Conservation (phyloP, 2,797 vertebrate genomes). For the Chaetophractus vellerosus region DNA sequence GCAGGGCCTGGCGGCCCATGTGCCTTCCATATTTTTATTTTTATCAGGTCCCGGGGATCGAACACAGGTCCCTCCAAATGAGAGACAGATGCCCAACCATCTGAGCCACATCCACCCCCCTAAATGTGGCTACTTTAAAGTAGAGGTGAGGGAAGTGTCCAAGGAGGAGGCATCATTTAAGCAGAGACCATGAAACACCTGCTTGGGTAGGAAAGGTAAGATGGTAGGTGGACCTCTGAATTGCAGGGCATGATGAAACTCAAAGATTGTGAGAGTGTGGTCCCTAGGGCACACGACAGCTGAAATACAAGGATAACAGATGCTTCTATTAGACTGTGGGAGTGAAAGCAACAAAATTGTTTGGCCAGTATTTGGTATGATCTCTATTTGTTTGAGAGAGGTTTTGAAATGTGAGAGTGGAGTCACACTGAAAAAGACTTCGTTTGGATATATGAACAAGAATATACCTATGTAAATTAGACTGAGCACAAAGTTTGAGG, state of each 20-base stretch:
- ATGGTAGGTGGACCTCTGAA: neutral
- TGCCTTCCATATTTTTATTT: no score
- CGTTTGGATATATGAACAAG: neutral
- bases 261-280: neutral
- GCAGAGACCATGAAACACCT: slow-evolving; percentile 27
- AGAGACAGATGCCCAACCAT: no score
- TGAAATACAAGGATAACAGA: slow-evolving; percentile 46
- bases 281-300: neutral
- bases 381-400: neutral
- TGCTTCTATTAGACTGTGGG: neutral
- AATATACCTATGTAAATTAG: neutral
- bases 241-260: neutral
- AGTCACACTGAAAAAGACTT: neutral
- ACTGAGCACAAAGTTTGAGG: neutral
- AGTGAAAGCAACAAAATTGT: slow-evolving; percentile 31
- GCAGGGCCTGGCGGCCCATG: no score
- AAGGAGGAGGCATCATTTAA: slow-evolving; percentile 17
- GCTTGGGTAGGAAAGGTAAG: slow-evolving; percentile 14
- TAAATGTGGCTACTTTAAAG: neutral
- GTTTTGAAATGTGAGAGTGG: slow-evolving; percentile 45
- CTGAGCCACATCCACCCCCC: no score
- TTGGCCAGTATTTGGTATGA: neutral
- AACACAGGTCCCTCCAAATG: no score
- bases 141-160: neutral
- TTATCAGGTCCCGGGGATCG: no score